A percentile compares a stretch with the other conserved stretches of the same genome.
Evolutionary conservation across 1,140 invertebrate species (phyloP).

Genomic region (Zaprionus kolodkinae): DNA sequence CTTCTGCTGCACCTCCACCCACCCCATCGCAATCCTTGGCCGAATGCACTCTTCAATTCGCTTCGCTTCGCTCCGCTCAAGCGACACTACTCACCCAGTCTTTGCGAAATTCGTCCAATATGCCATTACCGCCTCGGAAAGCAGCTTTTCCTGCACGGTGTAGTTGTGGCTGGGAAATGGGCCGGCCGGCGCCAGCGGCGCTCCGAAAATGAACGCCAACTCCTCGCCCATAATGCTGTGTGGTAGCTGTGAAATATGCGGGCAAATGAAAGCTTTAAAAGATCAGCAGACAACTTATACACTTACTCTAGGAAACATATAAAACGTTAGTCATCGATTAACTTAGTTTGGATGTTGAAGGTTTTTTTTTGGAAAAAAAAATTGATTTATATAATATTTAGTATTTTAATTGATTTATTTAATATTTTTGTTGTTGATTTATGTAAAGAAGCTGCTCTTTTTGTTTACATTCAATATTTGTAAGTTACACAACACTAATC

Average conservation of each 20-base stretch:
- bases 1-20: not conserved
- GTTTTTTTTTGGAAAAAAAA: too few relatives aligned
- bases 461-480: too few relatives aligned
- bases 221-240: constrained; percentile 94
- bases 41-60: constrained; percentile 74
- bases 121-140: constrained; percentile 93
- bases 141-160: constrained; percentile 89
- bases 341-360: too few relatives aligned
- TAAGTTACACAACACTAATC: too few relatives aligned
- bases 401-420: too few relatives aligned
- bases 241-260: constrained; percentile 71
- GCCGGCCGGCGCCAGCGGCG: constrained; percentile 91
- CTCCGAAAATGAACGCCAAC: constrained; percentile 95
- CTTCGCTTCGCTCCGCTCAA: constrained; percentile 38
- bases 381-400: too few relatives aligned
- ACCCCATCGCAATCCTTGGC: constrained; percentile 48
- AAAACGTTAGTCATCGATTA: too few relatives aligned
- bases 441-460: too few relatives aligned
- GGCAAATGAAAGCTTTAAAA: not conserved
- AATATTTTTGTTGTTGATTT: too few relatives aligned
- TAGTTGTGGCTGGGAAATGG: constrained; percentile 90
- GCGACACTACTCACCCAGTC: constrained; percentile 88
- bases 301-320: not conserved
- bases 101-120: constrained; percentile 96
- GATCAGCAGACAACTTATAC: not conserved